Conservation (phyloP, 2,888 invertebrate species). For the Drosophila algonquin region DNA sequence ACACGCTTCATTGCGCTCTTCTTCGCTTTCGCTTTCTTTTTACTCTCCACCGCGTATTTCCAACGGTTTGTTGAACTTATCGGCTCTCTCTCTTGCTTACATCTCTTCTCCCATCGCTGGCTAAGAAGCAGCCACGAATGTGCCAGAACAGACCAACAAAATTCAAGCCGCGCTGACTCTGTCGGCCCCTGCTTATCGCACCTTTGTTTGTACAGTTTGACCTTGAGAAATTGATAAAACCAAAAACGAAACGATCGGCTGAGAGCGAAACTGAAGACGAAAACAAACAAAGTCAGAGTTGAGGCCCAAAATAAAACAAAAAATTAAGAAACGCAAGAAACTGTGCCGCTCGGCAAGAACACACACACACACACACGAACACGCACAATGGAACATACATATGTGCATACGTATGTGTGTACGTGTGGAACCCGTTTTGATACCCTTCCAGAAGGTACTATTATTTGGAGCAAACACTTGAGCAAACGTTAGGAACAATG, state of each 20-base stretch:
- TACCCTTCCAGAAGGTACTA: not conserved
- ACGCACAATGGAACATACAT: not conserved
- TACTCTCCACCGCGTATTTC: not conserved
- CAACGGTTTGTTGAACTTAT: slow-evolving; percentile 29
- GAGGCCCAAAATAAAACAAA: slow-evolving; percentile 8
- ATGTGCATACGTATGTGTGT: slow-evolving; percentile 1
- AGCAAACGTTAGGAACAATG: not conserved
- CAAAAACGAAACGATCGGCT: slow-evolving; percentile 15
- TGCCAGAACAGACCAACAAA: slow-evolving; percentile 27
- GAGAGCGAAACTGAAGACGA: slow-evolving; percentile 10
- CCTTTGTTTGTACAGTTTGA: slow-evolving; percentile 17
- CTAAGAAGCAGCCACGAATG: slow-evolving; percentile 7
- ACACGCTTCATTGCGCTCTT: not conserved
- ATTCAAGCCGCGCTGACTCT: slow-evolving; percentile 13
- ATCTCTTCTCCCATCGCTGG: not conserved
- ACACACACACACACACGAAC: not conserved
- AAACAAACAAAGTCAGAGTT: slow-evolving; percentile 32
- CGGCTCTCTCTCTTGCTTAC: not conserved
- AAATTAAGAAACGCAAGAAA: not conserved
- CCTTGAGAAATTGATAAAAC: slow-evolving; percentile 36
- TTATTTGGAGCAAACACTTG: not conserved
- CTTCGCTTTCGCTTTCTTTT: slow-evolving; percentile 11
- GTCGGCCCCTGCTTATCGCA: slow-evolving; percentile 23
- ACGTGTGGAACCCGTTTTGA: slow-evolving; percentile 37
- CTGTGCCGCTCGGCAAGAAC: not conserved